phyloP scores from a whole-genome alignment of 1,140 invertebrate species.

The Neodiprion lecontei region DNA sequence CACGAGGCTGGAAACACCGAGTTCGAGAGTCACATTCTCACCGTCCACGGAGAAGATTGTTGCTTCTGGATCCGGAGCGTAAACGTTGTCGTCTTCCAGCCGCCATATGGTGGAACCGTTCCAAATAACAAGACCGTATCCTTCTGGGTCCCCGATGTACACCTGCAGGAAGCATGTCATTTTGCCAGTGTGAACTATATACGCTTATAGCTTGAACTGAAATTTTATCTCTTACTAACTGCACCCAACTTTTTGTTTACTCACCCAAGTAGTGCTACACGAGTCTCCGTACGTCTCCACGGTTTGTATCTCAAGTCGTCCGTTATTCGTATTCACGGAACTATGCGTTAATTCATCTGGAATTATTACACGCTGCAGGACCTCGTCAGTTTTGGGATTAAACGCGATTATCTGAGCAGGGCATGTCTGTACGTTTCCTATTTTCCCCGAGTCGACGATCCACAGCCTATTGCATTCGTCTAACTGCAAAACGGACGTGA shows the following conservation, averaged over 20 bases:
- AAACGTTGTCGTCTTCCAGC: slow-evolving; percentile 37
- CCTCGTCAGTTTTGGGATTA: slow-evolving; percentile 50
- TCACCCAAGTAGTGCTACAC: slow-evolving; percentile 28
- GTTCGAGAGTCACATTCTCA: slow-evolving; percentile 48
- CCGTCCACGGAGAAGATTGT: slow-evolving; percentile 40
- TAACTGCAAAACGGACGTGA: slow-evolving; percentile 54
- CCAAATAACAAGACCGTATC: slow-evolving; percentile 47
- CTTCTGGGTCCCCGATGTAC: slow-evolving; percentile 52
- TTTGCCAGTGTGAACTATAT: background rate
- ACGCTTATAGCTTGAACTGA: background rate
- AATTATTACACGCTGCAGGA: slow-evolving; percentile 51
- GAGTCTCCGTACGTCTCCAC: slow-evolving; percentile 28
- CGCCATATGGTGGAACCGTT: slow-evolving; percentile 37
- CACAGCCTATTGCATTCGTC: slow-evolving; percentile 59
- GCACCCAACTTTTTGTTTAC: slow-evolving; percentile 7
- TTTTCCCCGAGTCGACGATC: slow-evolving; percentile 61
- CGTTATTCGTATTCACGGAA: slow-evolving; percentile 22
- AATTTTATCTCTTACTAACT: background rate
- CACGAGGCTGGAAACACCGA: slow-evolving; percentile 54
- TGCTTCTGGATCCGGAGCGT: slow-evolving; percentile 22
- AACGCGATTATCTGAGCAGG: slow-evolving; percentile 58
- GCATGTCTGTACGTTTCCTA: slow-evolving; percentile 50
- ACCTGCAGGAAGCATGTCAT: slow-evolving; percentile 30
- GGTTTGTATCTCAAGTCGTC: slow-evolving; percentile 37
- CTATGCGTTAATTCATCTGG: slow-evolving; percentile 41